Conservation (phyloP, 2,113 vertebrate species). For the Stictonetta naevosa region DNA sequence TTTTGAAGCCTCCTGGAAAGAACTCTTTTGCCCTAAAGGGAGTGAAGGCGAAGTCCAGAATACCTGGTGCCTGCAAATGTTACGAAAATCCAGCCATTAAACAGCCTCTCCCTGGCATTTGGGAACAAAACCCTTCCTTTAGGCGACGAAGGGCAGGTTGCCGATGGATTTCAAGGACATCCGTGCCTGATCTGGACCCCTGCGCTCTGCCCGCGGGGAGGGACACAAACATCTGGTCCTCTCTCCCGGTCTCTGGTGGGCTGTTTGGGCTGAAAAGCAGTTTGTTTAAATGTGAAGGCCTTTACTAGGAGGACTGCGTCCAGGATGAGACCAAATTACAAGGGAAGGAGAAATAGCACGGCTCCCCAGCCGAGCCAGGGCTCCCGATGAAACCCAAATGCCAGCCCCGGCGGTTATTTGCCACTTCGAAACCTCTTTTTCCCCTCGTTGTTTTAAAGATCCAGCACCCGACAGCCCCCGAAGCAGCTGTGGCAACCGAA, state of each 20-base stretch:
- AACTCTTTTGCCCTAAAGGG: background rate
- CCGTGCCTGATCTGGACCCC: background rate
- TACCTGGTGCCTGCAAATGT: background rate
- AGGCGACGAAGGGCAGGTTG: background rate
- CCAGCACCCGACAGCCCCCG: background rate
- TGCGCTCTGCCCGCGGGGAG: background rate
- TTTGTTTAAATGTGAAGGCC: constrained; percentile 44
- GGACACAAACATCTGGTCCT: background rate
- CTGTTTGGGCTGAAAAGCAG: background rate
- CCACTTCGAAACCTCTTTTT: constrained; percentile 62
- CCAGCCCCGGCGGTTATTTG: constrained; percentile 51
- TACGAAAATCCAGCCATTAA: background rate
- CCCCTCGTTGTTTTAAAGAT: constrained; percentile 48
- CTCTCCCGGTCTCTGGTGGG: background rate
- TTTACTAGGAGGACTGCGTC: background rate
- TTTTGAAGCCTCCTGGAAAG: background rate
- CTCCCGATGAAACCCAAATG: constrained; percentile 38
- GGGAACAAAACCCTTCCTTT: background rate
- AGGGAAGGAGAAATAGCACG: constrained; percentile 43
- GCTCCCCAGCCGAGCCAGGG: background rate
- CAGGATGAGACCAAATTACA: constrained; percentile 32
- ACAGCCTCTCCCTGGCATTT: background rate
- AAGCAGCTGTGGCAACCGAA: background rate
- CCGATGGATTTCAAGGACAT: background rate
- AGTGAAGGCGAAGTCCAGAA: background rate